Conservation (phyloP, 2,113 vertebrate genomes). For the Atherinomorus stipes region DNA sequence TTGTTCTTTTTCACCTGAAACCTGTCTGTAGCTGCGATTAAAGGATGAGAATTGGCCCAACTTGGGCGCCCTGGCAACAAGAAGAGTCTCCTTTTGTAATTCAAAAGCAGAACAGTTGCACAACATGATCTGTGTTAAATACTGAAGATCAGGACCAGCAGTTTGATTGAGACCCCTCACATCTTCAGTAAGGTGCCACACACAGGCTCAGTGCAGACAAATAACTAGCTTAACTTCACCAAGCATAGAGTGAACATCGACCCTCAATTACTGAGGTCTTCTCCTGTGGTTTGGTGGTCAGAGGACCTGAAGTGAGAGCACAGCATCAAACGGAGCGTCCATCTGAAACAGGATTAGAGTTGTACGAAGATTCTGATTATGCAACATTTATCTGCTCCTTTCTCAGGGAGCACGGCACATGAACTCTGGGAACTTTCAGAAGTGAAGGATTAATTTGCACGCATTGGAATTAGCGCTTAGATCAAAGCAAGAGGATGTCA, state of each 20-base stretch:
- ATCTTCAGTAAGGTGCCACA: conserved; percentile 18
- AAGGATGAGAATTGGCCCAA: not conserved
- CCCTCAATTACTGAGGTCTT: conserved; percentile 32
- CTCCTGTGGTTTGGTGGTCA: conserved; percentile 39
- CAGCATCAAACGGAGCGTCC: conserved; percentile 66
- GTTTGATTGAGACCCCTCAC: not conserved
- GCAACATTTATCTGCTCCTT: conserved; percentile 73
- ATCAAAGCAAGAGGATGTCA: conserved; percentile 75
- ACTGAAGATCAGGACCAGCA: not conserved
- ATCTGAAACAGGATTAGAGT: conserved; percentile 73
- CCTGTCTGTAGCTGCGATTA: no score
- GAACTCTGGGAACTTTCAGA: conserved; percentile 74
- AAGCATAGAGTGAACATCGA: conserved; percentile 13
- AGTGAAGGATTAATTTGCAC: conserved; percentile 78
- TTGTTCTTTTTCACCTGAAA: no score
- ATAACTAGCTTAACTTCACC: conserved; percentile 32
- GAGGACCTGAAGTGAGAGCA: conserved; percentile 54
- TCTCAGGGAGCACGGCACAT: conserved; percentile 62
- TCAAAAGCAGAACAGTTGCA: not conserved
- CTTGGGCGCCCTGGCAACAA: not conserved
- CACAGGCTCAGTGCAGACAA: conserved; percentile 36
- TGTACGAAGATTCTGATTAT: conserved; percentile 49
- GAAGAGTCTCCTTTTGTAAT: not conserved
- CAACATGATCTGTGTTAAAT: conserved; percentile 10
- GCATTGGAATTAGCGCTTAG: conserved; percentile 72